Conservation (phyloP, 2,888 invertebrate genomes). For the Sussaba pulchella region DNA sequence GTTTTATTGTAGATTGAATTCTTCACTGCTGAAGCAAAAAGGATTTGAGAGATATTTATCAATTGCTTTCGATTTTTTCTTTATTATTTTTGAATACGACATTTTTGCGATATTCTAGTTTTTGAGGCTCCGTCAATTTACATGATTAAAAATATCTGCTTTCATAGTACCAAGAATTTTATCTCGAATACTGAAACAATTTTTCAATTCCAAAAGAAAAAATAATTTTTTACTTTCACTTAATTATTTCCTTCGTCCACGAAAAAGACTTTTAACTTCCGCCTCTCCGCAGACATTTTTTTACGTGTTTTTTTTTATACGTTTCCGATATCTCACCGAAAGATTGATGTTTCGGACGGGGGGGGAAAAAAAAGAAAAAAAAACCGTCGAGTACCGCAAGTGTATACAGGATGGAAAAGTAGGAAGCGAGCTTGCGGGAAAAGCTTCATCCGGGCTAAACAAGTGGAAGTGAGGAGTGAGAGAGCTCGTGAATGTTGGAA, state of each 20-base stretch:
- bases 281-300: neutral
- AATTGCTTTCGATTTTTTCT: too few species aligned
- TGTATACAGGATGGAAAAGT: neutral
- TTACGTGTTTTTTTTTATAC: neutral
- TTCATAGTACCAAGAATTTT: too few species aligned
- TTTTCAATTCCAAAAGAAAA: neutral
- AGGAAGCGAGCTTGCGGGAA: constrained; percentile 8
- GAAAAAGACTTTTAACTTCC: constrained; percentile 22
- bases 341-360: neutral
- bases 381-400: neutral
- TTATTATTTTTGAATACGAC: too few species aligned
- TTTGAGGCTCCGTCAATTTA: too few species aligned
- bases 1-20: neutral
- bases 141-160: too few species aligned
- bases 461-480: constrained; percentile 31
- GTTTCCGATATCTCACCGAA: neutral
- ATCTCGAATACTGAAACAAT: too few species aligned
- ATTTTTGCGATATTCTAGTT: too few species aligned
- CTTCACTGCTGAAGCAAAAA: neutral
- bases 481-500: constrained; percentile 43
- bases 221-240: neutral
- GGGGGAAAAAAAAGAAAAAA: neutral
- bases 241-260: neutral
- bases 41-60: too few species aligned
- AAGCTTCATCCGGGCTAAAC: constrained; percentile 18